Evolutionary conservation across 2,113 vertebrate genomes (phyloP).

Genomic region (Dromas ardeola): DNA sequence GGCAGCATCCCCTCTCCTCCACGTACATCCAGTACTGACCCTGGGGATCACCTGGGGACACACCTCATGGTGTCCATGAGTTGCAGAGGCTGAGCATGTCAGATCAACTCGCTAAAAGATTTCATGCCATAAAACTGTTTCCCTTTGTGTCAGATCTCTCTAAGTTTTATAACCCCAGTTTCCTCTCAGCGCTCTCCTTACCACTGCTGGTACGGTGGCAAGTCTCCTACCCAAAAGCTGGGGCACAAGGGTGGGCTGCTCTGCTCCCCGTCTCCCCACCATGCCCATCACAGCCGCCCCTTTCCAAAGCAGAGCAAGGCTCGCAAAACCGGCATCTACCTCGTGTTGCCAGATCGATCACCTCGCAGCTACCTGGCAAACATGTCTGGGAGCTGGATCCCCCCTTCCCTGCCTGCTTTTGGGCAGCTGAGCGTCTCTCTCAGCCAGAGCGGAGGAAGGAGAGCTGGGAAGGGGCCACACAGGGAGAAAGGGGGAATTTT

Average conservation of each 20-base stretch:
- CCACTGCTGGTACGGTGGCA: not conserved
- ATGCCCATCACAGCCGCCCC: accelerated
- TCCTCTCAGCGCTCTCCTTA: accelerated
- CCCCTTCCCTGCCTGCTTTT: not conserved
- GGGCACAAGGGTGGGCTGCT: not conserved
- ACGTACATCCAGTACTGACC: not conserved
- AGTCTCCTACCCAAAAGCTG: accelerated
- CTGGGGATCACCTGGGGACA: not conserved
- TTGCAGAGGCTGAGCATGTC: not conserved
- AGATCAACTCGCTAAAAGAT: not conserved
- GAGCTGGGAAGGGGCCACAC: not conserved
- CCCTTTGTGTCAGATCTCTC: not conserved
- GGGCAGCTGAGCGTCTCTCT: not conserved
- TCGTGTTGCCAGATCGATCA: not conserved
- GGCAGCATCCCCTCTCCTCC: not conserved
- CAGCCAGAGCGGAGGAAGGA: not conserved
- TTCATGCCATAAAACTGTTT: not conserved
- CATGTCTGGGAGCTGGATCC: not conserved
- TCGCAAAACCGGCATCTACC: not conserved
- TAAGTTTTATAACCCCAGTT: not conserved
- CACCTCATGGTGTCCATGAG: accelerated
- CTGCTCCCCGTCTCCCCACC: not conserved
- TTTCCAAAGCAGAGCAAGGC: not conserved
- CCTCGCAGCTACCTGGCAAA: not conserved
- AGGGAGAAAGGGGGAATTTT: not conserved